Percentiles rank a stretch among this genome's conserved stretches.
phyloP scores from a whole-genome alignment of 2,113 vertebrate species.

The Petrocephalus microphthalmus region DNA sequence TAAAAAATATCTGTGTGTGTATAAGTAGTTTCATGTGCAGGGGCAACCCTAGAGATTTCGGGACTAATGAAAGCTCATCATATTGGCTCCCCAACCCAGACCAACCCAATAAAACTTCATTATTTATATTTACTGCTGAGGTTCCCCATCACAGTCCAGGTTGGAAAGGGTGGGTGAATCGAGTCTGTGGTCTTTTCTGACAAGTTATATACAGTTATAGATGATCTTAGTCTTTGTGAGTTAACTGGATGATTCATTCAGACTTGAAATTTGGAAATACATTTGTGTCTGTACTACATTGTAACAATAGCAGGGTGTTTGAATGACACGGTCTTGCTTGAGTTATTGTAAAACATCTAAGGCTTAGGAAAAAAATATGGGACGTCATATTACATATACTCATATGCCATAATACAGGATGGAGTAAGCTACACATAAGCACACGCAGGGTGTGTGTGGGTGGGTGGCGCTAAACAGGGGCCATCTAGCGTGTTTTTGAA shows the following conservation, averaged over 20 bases:
- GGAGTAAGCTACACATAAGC: not conserved
- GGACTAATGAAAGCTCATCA: not conserved
- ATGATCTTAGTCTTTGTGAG: not conserved
- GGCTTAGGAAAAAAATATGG: not conserved
- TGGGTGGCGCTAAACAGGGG: not conserved
- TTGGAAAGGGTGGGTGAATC: not conserved
- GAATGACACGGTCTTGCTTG: not conserved
- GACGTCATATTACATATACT: no score
- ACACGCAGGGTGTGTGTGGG: not conserved
- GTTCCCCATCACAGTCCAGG: not conserved
- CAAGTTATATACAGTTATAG: not conserved
- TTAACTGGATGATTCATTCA: not conserved
- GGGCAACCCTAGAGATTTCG: not conserved
- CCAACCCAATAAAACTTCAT: not conserved
- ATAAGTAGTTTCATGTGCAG: not conserved
- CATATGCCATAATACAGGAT: not conserved
- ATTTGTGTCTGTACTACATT: not conserved
- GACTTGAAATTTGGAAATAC: not conserved
- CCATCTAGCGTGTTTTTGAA: not conserved
- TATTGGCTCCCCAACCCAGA: not conserved
- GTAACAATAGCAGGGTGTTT: not conserved
- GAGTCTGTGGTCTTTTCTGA: not conserved
- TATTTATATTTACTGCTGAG: not conserved
- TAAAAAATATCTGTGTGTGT: not conserved
- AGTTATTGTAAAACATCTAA: not conserved